These are phyloP conservation scores for Prunella fulvescens DNA, from an alignment of 2,113 vertebrate species.

Conservation along the genomic window DNA sequence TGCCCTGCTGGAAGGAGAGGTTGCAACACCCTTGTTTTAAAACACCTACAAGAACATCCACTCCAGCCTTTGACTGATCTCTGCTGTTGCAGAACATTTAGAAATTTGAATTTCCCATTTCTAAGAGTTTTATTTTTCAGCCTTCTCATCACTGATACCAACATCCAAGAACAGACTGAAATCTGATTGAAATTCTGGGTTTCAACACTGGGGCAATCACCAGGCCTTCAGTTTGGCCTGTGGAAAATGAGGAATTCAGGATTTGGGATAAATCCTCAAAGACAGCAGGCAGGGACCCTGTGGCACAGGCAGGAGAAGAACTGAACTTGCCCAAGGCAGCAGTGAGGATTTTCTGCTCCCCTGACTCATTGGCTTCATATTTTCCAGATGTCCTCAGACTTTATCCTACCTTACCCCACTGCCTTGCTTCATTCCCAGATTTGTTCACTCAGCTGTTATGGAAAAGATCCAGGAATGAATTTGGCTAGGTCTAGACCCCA, in stretches of 20 bases:
- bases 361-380: not conserved
- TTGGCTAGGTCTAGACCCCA: not conserved
- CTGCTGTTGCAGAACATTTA: not conserved
- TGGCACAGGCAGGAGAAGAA: not conserved
- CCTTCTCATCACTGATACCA: not conserved
- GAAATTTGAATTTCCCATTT: not conserved
- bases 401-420: not conserved
- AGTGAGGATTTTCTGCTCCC: not conserved
- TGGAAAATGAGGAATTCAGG: not conserved
- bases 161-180: not conserved
- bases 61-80: fast-evolving
- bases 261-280: not conserved
- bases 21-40: not conserved
- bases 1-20: not conserved
- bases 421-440: not conserved
- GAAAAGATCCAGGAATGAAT: not conserved
- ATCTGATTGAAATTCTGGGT: not conserved
- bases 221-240: not conserved
- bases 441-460: not conserved
- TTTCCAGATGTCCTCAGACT: not conserved
- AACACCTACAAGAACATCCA: not conserved
- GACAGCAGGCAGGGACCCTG: not conserved
- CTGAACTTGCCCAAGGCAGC: not conserved
- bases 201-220: not conserved
- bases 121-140: not conserved